Conservation (phyloP, 2,113 vertebrate species). For the mouse (Mus musculus) region DNA sequence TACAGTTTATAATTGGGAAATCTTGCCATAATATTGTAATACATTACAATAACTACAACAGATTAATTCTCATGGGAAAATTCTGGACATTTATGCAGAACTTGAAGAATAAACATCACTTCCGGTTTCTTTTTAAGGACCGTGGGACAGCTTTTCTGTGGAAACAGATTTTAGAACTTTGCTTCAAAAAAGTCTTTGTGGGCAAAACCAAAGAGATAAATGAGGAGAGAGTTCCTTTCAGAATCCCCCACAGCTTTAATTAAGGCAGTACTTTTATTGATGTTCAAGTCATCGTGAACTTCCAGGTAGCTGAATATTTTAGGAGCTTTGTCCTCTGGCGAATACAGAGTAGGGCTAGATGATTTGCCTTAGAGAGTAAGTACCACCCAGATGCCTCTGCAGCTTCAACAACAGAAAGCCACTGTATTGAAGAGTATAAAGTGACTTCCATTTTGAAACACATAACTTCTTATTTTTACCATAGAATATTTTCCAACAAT, state of each 20-base stretch:
- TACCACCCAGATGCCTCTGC: neutral
- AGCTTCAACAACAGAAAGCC: neutral
- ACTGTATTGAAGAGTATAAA: neutral
- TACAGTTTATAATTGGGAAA: neutral
- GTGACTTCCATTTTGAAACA: slow-evolving; percentile 1
- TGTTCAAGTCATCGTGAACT: neutral
- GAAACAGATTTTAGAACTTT: slow-evolving; percentile 21
- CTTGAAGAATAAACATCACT: slow-evolving; percentile 26
- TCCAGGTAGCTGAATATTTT: neutral
- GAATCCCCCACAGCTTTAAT: neutral
- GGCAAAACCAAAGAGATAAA: neutral
- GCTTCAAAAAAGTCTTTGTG: neutral
- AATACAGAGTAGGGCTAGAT: neutral
- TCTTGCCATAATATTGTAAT: slow-evolving; percentile 22
- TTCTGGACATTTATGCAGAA: neutral
- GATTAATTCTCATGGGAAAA: slow-evolving; percentile 22
- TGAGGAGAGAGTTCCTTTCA: neutral
- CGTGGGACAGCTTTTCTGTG: neutral
- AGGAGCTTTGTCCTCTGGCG: neutral
- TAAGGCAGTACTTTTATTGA: neutral
- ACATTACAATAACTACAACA: neutral
- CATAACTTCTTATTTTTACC: neutral
- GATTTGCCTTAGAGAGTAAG: neutral
- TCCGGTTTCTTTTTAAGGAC: slow-evolving; percentile 16
- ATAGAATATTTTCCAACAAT: neutral